These are phyloP conservation scores for Phyllostomus hastatus DNA, from an alignment of 2,113 vertebrate genomes.

Conservation along the genomic window DNA sequence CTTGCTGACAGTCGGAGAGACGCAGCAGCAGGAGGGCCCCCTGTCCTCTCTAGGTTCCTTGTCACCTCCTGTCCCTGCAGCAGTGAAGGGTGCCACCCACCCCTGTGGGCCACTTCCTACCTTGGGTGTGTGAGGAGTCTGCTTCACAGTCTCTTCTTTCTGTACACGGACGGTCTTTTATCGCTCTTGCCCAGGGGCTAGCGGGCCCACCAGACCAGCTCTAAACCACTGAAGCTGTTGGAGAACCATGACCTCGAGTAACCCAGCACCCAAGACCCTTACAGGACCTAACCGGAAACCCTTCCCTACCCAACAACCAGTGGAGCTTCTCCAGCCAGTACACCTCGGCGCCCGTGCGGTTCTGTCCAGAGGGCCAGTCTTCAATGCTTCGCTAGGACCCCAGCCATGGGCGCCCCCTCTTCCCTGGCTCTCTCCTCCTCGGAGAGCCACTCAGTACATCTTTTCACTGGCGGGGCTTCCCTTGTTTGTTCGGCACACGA, in stretches of 20 bases:
- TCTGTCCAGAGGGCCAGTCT: background rate
- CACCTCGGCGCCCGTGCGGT: fast-evolving
- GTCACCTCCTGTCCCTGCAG: background rate
- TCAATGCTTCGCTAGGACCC: background rate
- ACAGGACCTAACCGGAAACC: background rate
- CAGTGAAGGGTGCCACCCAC: background rate
- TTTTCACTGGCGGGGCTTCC: background rate
- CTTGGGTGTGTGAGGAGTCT: background rate
- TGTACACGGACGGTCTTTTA: background rate
- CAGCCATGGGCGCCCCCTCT: background rate
- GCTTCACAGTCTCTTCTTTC: background rate
- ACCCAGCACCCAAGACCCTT: background rate
- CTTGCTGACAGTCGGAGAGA: background rate
- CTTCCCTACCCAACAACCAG: background rate
- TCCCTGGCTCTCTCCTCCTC: background rate
- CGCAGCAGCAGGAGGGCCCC: background rate
- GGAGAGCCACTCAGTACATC: background rate
- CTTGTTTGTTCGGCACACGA: background rate
- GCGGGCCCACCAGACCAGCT: background rate
- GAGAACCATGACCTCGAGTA: background rate
- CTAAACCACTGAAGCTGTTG: background rate
- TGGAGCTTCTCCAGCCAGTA: background rate
- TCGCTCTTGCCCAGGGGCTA: background rate
- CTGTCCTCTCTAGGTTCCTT: background rate
- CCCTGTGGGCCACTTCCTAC: background rate